A percentile compares a stretch with the other conserved stretches of the same genome.
phyloP scores from a whole-genome alignment of 37 sponge, comb jelly and placozoan species.

The Hexactinellida sp. region DNA sequence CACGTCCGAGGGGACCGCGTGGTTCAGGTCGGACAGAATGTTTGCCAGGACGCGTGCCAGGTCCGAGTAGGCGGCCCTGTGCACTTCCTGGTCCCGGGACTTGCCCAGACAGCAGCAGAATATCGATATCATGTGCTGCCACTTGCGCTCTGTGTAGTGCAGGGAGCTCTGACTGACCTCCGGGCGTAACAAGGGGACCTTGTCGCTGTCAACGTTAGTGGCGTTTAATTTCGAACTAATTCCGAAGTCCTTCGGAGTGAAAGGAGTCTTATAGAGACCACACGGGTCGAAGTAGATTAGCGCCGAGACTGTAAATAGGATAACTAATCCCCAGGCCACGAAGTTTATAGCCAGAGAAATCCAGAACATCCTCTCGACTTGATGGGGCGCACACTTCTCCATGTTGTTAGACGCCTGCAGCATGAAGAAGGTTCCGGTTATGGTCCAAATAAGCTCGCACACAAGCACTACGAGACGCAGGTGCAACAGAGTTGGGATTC shows the following conservation, averaged over 20 bases:
- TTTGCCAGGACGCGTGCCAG: conserved; percentile 51
- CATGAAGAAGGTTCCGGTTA: conserved; percentile 39
- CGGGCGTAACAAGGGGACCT: neutral
- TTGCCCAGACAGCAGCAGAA: conserved; percentile 14
- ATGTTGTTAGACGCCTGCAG: neutral
- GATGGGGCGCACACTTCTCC: neutral
- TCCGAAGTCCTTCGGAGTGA: neutral
- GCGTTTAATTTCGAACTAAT: neutral
- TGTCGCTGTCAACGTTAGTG: neutral
- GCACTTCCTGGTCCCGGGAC: conserved; percentile 26
- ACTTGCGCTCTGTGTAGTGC: neutral
- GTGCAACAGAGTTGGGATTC: conserved; percentile 36
- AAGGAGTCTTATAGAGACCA: neutral
- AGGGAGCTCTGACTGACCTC: neutral
- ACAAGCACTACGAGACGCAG: conserved; percentile 26
- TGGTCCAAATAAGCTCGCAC: conserved; percentile 28
- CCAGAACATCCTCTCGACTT: neutral
- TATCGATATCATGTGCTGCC: neutral
- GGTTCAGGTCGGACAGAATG: conserved; percentile 50
- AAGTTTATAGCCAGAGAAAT: conserved; percentile 23
- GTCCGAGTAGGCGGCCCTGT: conserved; percentile 49
- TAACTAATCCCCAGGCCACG: conserved; percentile 27
- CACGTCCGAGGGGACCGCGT: conserved; percentile 62
- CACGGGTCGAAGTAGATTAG: conserved; percentile 63
- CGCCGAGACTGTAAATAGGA: conserved; percentile 23